These are phyloP conservation scores for Pomacea canaliculata DNA, from an alignment of 2,888 invertebrate species.

Conservation along the genomic window DNA sequence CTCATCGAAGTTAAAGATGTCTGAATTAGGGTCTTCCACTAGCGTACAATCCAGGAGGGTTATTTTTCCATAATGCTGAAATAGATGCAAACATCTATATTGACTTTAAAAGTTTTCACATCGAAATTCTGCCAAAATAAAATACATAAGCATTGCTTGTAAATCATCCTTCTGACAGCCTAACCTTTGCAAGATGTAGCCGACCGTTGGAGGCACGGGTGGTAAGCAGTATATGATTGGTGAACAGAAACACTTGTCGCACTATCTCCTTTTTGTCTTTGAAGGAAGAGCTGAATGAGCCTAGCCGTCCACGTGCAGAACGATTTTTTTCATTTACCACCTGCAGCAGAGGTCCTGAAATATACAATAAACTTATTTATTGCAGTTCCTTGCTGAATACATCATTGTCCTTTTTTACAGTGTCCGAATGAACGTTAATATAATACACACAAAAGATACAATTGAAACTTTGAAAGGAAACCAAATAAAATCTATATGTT, in stretches of 20 bases:
- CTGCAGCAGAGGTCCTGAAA: conserved; percentile 81
- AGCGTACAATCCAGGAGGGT: conserved; percentile 86
- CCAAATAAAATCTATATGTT: too few species aligned
- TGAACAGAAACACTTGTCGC: conserved; percentile 90
- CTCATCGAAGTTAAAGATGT: conserved; percentile 66
- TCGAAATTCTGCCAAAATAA: too few species aligned
- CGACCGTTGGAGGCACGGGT: conserved; percentile 85
- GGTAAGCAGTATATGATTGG: conserved; percentile 88
- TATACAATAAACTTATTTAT: too few species aligned
- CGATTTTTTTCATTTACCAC: conserved; percentile 77
- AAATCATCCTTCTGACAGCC: conserved; percentile 3
- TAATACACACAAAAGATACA: too few species aligned
- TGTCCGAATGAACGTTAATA: too few species aligned
- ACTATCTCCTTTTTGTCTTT: conserved; percentile 78
- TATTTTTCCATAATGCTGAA: conserved; percentile 80
- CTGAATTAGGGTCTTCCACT: conserved; percentile 83
- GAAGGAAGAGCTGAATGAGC: conserved; percentile 69
- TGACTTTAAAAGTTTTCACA: neutral
- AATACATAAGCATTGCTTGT: neutral
- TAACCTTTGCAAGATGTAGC: conserved; percentile 83
- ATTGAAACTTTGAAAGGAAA: too few species aligned
- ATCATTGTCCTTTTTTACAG: too few species aligned
- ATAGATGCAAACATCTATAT: conserved; percentile 4
- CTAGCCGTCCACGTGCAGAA: conserved; percentile 75
- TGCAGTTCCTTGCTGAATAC: too few species aligned